Conservation (phyloP, 2,888 invertebrate genomes). For the Dichetophora obliterata region DNA sequence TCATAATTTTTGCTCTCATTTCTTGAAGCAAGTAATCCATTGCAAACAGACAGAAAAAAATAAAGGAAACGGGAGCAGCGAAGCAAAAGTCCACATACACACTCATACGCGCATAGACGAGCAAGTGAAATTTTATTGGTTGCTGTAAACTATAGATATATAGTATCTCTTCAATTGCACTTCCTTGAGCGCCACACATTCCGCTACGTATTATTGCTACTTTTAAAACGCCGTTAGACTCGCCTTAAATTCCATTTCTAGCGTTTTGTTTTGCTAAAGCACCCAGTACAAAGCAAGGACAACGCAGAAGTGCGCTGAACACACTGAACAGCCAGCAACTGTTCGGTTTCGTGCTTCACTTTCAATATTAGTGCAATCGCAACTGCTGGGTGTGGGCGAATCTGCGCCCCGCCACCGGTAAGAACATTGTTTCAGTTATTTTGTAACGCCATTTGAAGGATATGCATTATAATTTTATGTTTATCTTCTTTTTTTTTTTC, state of each 20-base stretch:
- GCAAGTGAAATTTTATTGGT: background rate
- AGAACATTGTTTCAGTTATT: constrained; percentile 48
- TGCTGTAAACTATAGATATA: background rate
- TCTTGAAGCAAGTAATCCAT: background rate
- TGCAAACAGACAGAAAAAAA: background rate
- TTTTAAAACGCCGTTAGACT: background rate
- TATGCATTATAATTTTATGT: background rate
- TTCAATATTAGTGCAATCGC: constrained; percentile 71
- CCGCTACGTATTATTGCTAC: background rate
- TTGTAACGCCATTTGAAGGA: background rate
- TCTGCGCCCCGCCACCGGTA: constrained; percentile 71
- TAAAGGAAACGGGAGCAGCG: background rate
- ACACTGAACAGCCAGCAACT: constrained; percentile 59
- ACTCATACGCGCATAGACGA: background rate
- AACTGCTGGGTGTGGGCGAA: constrained; percentile 71
- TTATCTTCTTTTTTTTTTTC: background rate
- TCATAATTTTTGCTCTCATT: constrained; percentile 1
- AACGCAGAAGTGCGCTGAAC: background rate
- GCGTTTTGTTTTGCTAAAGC: background rate
- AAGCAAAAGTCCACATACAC: background rate
- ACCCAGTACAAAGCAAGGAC: background rate
- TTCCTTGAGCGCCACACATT: background rate
- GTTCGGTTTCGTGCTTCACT: constrained; percentile 60
- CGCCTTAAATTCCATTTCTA: background rate
- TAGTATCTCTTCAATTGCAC: too few species aligned